Percentiles rank a stretch among this genome's conserved stretches.
These are phyloP conservation scores for Herminia tarsipennalis DNA, from an alignment of 2,888 invertebrate species.

Conservation along the genomic window DNA sequence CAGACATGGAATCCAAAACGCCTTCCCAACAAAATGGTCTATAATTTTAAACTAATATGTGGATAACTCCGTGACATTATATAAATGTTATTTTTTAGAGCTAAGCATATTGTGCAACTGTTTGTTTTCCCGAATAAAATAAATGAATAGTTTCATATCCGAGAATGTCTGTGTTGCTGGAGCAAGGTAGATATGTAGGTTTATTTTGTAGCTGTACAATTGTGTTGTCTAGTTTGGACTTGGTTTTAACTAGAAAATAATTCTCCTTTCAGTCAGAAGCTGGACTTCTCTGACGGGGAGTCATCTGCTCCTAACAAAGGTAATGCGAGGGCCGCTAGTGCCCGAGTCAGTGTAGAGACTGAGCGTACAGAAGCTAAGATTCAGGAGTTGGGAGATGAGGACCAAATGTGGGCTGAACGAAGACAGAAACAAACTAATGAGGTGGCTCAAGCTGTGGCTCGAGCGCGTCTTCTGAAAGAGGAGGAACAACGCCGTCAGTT, in stretches of 20 bases:
- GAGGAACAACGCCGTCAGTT: slow-evolving; percentile 92
- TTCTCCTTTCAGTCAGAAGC: slow-evolving; percentile 92
- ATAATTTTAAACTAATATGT: too few species aligned
- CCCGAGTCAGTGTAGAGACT: slow-evolving; percentile 64
- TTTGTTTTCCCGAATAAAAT: too few species aligned
- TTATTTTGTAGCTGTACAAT: too few species aligned
- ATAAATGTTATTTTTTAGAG: too few species aligned
- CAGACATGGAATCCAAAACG: too few species aligned
- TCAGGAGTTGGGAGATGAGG: slow-evolving; percentile 74
- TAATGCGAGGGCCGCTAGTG: slow-evolving; percentile 60
- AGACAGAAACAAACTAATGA: slow-evolving; percentile 89
- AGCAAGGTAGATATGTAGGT: too few species aligned
- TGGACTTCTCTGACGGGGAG: slow-evolving; percentile 98
- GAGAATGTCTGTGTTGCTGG: too few species aligned
- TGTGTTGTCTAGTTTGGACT: too few species aligned
- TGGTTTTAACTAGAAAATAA: neutral
- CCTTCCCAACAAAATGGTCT: too few species aligned
- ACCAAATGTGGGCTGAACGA: slow-evolving; percentile 89
- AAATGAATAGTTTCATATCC: too few species aligned
- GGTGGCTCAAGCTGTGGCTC: slow-evolving; percentile 92
- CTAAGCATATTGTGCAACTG: too few species aligned
- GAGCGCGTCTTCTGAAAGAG: slow-evolving; percentile 94
- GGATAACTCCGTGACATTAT: too few species aligned
- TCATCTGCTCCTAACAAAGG: slow-evolving; percentile 69
- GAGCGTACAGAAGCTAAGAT: slow-evolving; percentile 72